Evolutionary conservation across 1,140 invertebrate species (phyloP).

Genomic region (Harpegnathos saltator): DNA sequence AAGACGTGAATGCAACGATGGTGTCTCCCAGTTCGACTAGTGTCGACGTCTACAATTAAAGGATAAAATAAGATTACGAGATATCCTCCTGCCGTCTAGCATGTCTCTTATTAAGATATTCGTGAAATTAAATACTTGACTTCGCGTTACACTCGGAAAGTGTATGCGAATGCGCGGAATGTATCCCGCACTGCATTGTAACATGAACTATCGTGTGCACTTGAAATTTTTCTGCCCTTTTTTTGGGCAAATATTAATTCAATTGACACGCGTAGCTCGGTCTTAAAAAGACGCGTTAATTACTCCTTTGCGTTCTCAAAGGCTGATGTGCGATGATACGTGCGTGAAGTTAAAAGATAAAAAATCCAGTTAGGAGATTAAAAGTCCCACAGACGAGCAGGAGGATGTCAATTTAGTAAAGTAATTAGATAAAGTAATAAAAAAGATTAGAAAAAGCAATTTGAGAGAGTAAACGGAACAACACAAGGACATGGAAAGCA

Average conservation of each 20-base stretch:
- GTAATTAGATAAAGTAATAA: constrained; percentile 47
- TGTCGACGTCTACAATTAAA: neutral
- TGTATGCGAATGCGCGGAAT: neutral
- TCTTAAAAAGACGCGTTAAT: constrained; percentile 24
- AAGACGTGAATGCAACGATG: neutral
- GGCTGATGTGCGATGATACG: neutral
- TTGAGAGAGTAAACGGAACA: constrained; percentile 10
- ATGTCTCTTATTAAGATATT: too few species aligned
- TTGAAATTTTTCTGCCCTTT: neutral
- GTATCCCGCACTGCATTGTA: too few species aligned
- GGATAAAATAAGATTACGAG: too few species aligned
- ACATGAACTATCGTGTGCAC: neutral
- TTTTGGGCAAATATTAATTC: neutral
- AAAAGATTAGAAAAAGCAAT: constrained; percentile 31
- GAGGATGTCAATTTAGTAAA: constrained; percentile 31
- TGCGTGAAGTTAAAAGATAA: constrained; percentile 10
- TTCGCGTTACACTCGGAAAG: too few species aligned
- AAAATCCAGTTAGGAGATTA: constrained; percentile 24
- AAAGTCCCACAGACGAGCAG: neutral
- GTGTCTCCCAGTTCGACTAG: neutral
- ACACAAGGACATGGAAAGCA: constrained; percentile 9
- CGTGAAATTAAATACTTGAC: too few species aligned
- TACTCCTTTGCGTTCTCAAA: constrained; percentile 13
- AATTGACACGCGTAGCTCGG: neutral
- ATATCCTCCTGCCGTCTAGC: too few species aligned